These are phyloP conservation scores for Hippocampus zosterae DNA, from an alignment of 2,113 vertebrate genomes.

Conservation along the genomic window DNA sequence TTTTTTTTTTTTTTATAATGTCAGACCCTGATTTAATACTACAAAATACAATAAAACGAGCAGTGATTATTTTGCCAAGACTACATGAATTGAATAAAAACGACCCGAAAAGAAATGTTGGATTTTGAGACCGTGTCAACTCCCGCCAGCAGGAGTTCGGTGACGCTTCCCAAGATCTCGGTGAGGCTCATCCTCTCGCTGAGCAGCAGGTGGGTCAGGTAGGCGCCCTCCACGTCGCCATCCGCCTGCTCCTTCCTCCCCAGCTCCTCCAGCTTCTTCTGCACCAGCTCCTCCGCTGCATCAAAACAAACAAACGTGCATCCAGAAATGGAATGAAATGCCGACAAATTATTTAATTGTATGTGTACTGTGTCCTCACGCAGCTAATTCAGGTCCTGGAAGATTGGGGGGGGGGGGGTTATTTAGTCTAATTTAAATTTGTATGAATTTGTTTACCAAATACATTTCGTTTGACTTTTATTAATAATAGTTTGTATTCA, in stretches of 20 bases:
- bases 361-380: no score
- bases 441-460: not conserved
- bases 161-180: conserved; percentile 76
- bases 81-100: no score
- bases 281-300: conserved; percentile 71
- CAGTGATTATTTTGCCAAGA: no score
- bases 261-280: conserved; percentile 71
- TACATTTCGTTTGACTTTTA: no score
- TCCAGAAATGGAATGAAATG: not conserved
- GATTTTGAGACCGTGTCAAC: conserved; percentile 73
- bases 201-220: conserved; percentile 77
- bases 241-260: conserved; percentile 46
- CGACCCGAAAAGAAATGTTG: no score
- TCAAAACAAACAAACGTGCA: not conserved
- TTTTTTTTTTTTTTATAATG: no score
- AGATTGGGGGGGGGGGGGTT: no score
- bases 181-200: conserved; percentile 67
- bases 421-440: not conserved
- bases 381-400: no score
- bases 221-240: conserved; percentile 66
- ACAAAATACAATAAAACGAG: no score
- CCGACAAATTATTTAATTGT: not conserved
- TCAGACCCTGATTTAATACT: no score
- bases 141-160: conserved; percentile 76
- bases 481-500: no score